phyloP scores from a whole-genome alignment of 2,797 vertebrate genomes.

The Acomys russatus region DNA sequence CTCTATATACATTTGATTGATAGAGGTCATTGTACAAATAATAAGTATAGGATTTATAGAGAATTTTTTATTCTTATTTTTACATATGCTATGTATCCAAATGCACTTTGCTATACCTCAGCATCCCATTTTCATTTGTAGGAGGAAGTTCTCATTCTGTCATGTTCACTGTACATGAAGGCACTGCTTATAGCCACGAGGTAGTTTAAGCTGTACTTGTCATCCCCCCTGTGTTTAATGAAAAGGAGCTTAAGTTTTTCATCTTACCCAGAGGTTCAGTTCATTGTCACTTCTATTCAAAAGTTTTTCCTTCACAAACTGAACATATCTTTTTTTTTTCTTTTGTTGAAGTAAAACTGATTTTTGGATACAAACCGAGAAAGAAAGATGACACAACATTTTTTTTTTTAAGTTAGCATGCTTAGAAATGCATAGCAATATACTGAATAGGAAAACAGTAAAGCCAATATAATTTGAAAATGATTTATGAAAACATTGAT shows the following conservation, averaged over 20 bases:
- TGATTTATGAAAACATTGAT: background rate
- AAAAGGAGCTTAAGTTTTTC: constrained; percentile 54
- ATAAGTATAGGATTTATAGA: background rate
- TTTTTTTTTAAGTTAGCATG: background rate
- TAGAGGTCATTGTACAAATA: background rate
- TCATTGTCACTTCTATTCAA: constrained; percentile 47
- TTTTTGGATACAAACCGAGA: background rate
- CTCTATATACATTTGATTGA: background rate
- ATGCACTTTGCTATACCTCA: background rate
- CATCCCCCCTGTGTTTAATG: constrained; percentile 55
- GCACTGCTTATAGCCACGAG: constrained; percentile 36
- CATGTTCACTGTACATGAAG: constrained; percentile 4
- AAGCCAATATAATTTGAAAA: background rate
- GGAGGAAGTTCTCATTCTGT: constrained; percentile 56
- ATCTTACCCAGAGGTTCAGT: constrained; percentile 20
- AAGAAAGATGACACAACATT: background rate
- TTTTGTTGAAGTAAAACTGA: background rate
- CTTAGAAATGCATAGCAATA: background rate
- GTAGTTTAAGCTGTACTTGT: constrained; percentile 17
- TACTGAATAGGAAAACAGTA: background rate
- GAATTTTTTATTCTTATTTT: background rate
- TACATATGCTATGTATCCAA: background rate
- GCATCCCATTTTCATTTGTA: constrained; percentile 25
- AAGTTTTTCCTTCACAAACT: constrained; percentile 38
- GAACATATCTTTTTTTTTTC: background rate